Evolutionary conservation across 2,888 invertebrate species (phyloP).

Genomic region (Scaptomyza tumidula): DNA sequence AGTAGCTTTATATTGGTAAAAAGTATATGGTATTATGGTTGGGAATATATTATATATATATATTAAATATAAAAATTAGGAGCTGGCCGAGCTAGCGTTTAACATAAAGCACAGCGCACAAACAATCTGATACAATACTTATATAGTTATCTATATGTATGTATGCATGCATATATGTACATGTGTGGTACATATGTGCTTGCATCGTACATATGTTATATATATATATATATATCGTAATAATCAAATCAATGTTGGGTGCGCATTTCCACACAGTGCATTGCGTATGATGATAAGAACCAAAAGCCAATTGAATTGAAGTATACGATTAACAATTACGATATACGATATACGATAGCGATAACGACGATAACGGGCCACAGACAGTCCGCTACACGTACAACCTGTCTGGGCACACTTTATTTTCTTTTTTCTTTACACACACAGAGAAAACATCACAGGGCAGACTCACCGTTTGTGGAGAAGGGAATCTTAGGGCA

Average conservation of each 20-base stretch:
- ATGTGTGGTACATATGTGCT: not conserved
- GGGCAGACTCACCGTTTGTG: constrained; percentile 55
- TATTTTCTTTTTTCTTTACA: constrained; percentile 14
- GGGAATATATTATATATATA: constrained; percentile 10
- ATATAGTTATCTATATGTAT: constrained; percentile 26
- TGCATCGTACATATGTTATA: constrained; percentile 8
- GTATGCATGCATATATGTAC: constrained; percentile 5
- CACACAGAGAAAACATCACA: constrained; percentile 45
- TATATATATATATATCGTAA: constrained; percentile 14
- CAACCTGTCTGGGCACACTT: constrained; percentile 29
- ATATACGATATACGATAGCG: constrained; percentile 48
- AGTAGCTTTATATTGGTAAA: constrained; percentile 24
- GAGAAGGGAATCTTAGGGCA: constrained; percentile 36
- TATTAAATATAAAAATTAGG: constrained; percentile 14
- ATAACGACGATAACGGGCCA: constrained; percentile 5
- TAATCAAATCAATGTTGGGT: constrained; percentile 41
- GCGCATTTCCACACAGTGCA: constrained; percentile 44
- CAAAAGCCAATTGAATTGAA: constrained; percentile 58
- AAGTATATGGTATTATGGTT: not conserved
- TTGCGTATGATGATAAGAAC: constrained; percentile 43
- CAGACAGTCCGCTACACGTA: constrained; percentile 7
- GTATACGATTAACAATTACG: constrained; percentile 33
- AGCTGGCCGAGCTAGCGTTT: constrained; percentile 29
- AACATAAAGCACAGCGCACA: constrained; percentile 37
- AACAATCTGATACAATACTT: constrained; percentile 36